Evolutionary conservation across 2,797 vertebrate species (phyloP).

Genomic region (Danio jaintianensis): DNA sequence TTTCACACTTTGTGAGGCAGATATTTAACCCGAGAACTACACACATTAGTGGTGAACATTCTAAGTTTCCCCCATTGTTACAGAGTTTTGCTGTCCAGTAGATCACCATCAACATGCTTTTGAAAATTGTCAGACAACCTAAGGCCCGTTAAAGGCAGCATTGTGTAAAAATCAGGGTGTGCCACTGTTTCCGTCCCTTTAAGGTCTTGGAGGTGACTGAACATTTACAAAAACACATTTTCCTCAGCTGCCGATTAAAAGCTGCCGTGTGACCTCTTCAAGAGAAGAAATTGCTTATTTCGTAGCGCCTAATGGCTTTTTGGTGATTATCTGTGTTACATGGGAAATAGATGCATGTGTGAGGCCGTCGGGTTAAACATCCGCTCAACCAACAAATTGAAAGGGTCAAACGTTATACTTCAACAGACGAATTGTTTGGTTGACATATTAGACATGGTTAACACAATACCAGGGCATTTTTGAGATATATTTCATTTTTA

Average conservation of each 20-base stretch:
- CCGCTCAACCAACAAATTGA: constrained; percentile 40
- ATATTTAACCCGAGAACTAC: constrained; percentile 57
- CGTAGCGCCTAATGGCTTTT: background rate
- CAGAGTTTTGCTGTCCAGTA: constrained; percentile 19
- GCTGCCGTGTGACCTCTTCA: constrained; percentile 53
- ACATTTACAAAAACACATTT: background rate
- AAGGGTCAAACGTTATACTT: background rate
- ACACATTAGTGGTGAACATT: constrained; percentile 3
- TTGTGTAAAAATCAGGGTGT: constrained; percentile 26
- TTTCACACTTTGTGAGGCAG: constrained; percentile 3
- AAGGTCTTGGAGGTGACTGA: constrained; percentile 21
- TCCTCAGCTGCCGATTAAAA: constrained; percentile 54
- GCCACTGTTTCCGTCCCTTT: constrained; percentile 11
- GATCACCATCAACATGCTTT: constrained; percentile 38
- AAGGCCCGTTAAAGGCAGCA: constrained; percentile 35
- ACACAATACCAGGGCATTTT: background rate
- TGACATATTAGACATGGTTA: background rate
- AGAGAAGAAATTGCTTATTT: background rate
- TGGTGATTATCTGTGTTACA: constrained; percentile 7
- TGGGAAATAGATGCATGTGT: constrained; percentile 29
- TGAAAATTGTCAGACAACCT: constrained; percentile 19
- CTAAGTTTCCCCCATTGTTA: constrained; percentile 8
- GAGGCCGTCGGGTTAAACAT: constrained; percentile 60
- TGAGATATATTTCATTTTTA: constrained; percentile 13
- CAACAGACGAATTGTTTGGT: background rate